phyloP scores from a whole-genome alignment of 2,113 vertebrate species.

The Chionodraco myersi region DNA sequence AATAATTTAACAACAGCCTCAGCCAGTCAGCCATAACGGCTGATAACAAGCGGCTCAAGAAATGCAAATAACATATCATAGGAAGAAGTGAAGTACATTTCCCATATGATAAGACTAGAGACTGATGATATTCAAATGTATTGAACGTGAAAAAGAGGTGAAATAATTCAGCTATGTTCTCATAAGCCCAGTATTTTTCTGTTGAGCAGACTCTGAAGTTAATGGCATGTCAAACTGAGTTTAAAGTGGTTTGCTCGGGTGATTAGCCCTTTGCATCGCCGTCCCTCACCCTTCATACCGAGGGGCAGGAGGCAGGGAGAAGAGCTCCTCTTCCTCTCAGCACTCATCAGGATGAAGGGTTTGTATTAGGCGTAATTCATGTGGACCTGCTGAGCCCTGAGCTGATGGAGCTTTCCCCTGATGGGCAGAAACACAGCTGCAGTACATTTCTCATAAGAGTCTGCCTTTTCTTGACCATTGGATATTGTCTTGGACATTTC shows the following conservation, averaged over 20 bases:
- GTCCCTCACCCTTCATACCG: conserved; percentile 18
- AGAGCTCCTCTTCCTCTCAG: conserved; percentile 37
- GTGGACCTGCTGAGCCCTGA: conserved; percentile 38
- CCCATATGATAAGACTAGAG: neutral
- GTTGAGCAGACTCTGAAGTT: conserved; percentile 1
- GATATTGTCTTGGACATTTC: conserved; percentile 28
- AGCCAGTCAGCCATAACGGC: conserved; percentile 4
- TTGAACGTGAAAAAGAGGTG: neutral
- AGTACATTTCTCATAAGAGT: conserved; percentile 1
- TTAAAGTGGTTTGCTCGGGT: neutral
- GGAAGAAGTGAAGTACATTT: neutral
- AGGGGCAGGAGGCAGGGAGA: conserved; percentile 37
- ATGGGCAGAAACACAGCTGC: conserved; percentile 29
- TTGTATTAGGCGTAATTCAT: conserved; percentile 68
- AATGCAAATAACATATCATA: neutral
- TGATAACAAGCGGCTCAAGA: conserved; percentile 1
- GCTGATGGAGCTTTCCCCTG: conserved; percentile 49
- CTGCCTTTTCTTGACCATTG: neutral
- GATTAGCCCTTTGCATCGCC: conserved; percentile 5
- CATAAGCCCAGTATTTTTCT: neutral
- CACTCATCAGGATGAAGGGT: conserved; percentile 64
- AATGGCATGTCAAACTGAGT: conserved; percentile 30
- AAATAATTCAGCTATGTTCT: conserved; percentile 31
- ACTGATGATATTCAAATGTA: conserved; percentile 17
- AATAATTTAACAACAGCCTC: conserved; percentile 42